These are phyloP conservation scores for Globodera rostochiensis DNA, from an alignment of 1,140 invertebrate species.

Conservation along the genomic window DNA sequence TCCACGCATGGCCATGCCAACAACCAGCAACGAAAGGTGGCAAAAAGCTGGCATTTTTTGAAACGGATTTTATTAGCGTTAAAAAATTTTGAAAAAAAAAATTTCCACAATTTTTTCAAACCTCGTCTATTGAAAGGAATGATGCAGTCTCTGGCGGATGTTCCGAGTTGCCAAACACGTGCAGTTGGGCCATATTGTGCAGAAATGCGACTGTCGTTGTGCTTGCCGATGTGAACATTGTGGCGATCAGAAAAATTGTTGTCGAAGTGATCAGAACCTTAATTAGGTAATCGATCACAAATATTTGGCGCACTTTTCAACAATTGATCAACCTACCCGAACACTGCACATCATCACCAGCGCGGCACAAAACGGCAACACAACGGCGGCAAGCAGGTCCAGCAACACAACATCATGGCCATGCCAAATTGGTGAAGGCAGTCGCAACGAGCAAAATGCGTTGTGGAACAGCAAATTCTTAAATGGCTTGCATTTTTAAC, in stretches of 20 bases:
- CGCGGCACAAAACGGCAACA: constrained; percentile 26
- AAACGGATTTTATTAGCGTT: background rate
- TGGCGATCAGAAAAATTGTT: constrained; percentile 41
- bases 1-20: constrained; percentile 35
- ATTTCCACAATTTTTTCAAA: background rate
- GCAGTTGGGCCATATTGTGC: constrained; percentile 38
- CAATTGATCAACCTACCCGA: constrained; percentile 17
- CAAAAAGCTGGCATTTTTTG: constrained; percentile 15
- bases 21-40: constrained; percentile 25
- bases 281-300: constrained; percentile 17
- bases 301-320: constrained; percentile 5
- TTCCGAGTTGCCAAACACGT: constrained; percentile 26
- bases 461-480: constrained; percentile 45
- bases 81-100: background rate
- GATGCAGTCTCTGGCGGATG: constrained; percentile 3
- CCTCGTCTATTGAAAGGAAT: constrained; percentile 27
- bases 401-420: background rate
- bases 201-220: constrained; percentile 46
- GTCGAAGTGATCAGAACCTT: constrained; percentile 34
- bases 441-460: background rate
- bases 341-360: constrained; percentile 26
- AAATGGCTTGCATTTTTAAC: background rate
- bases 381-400: constrained; percentile 16
- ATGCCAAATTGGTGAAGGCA: background rate
- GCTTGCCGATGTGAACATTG: constrained; percentile 42